Percentiles rank a stretch among this genome's conserved stretches.
phyloP scores from a whole-genome alignment of 2,888 invertebrate species.

The Laothoe populi region DNA sequence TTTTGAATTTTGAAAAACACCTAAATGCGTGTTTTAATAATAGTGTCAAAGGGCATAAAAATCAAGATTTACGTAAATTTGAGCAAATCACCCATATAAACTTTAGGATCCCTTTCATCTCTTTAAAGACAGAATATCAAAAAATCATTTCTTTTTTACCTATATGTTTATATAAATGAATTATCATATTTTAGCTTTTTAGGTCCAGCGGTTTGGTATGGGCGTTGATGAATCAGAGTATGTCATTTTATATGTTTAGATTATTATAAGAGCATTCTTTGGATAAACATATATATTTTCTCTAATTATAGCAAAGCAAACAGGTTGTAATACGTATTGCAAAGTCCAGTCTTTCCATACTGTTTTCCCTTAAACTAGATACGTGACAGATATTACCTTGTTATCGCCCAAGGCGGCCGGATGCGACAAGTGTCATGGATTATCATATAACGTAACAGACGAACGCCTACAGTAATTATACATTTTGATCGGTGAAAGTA shows the following conservation, averaged over 20 bases:
- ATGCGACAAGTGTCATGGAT: constrained; percentile 55
- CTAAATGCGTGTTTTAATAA: no score
- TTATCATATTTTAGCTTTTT: no score
- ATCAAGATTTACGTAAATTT: no score
- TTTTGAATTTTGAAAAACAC: no score
- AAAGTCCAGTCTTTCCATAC: constrained; percentile 7
- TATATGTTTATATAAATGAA: no score
- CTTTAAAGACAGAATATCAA: no score
- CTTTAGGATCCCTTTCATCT: no score
- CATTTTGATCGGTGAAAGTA: constrained; percentile 66
- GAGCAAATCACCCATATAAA: no score
- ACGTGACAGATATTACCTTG: constrained; percentile 42
- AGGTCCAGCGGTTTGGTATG: no score
- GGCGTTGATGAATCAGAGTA: no score
- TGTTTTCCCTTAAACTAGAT: constrained; percentile 36
- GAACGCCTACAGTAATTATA: constrained; percentile 57
- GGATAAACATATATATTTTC: background rate
- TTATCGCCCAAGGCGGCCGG: constrained; percentile 44
- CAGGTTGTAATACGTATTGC: background rate
- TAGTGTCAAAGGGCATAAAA: no score
- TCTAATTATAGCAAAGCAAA: background rate
- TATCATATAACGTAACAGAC: constrained; percentile 27
- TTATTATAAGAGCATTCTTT: background rate
- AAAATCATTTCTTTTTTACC: no score
- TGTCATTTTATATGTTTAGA: background rate